phyloP scores from a whole-genome alignment of 1,140 invertebrate species.

The Rhyzopertha dominica region DNA sequence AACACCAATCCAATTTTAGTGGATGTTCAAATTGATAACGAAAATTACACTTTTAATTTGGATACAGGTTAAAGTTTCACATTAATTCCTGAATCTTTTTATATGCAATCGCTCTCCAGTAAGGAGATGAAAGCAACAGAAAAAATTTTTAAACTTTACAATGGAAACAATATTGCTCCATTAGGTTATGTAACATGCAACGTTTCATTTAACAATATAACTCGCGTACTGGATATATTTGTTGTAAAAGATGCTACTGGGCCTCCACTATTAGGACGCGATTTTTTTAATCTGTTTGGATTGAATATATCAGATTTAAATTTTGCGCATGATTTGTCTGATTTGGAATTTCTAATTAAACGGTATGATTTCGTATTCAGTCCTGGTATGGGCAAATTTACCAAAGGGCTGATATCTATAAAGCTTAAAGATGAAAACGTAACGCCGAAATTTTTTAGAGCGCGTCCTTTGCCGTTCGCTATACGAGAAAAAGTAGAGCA shows the following conservation, averaged over 20 bases:
- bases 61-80: constrained; percentile 7
- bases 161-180: background rate
- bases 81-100: constrained; percentile 2
- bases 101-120: background rate
- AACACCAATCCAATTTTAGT: constrained; percentile 7
- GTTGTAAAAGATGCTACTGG: constrained; percentile 6
- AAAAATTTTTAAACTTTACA: constrained; percentile 9
- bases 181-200: constrained; percentile 5
- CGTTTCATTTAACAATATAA: constrained; percentile 3
- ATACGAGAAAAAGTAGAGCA: constrained; percentile 26
- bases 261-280: constrained; percentile 5
- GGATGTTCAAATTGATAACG: constrained; percentile 1
- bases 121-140: background rate
- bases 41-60: constrained; percentile 5
- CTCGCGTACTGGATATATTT: constrained; percentile 2
- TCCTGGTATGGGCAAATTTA: too few species aligned
- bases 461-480: constrained; percentile 32
- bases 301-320: constrained; percentile 7
- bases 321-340: too few species aligned
- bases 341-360: too few species aligned
- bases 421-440: constrained; percentile 13
- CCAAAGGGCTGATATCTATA: constrained; percentile 7
- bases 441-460: constrained; percentile 30
- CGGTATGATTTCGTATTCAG: too few species aligned
- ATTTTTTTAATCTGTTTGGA: constrained; percentile 6